These are phyloP conservation scores for Dreissena polymorpha DNA, from an alignment of 1,140 invertebrate species.

Conservation along the genomic window DNA sequence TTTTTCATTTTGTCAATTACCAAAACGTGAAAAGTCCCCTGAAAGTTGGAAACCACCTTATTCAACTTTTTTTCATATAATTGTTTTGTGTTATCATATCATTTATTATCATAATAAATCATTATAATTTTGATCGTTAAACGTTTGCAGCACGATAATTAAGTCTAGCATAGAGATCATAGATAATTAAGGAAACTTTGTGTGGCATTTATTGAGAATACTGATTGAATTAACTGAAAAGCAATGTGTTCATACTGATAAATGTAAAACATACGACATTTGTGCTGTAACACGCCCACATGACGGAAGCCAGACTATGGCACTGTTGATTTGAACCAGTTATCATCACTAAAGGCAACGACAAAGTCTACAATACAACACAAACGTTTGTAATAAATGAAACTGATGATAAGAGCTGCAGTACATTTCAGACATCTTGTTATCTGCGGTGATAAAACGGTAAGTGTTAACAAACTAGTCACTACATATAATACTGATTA, in stretches of 20 bases:
- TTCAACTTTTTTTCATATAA: not conserved
- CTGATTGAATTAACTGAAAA: not conserved
- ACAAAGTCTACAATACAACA: constrained; percentile 53
- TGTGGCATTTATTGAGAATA: not conserved
- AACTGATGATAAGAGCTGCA: too few species aligned
- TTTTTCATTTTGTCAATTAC: too few species aligned
- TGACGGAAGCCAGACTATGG: constrained; percentile 43
- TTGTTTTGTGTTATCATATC: too few species aligned
- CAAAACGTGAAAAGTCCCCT: too few species aligned
- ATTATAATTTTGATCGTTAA: not conserved
- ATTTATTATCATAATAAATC: not conserved
- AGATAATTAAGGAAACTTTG: not conserved
- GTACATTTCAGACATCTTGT: not conserved
- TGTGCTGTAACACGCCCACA: constrained; percentile 57
- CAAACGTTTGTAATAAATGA: too few species aligned
- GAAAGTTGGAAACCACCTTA: not conserved
- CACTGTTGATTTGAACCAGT: constrained; percentile 55
- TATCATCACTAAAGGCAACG: constrained; percentile 46
- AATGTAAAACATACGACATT: constrained; percentile 42
- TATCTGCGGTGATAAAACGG: not conserved
- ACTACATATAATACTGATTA: not conserved
- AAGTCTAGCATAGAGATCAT: not conserved
- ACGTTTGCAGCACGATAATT: not conserved
- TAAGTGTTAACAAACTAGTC: not conserved
- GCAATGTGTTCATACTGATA: not conserved